Percentiles rank a stretch among this genome's conserved stretches.
phyloP scores from a whole-genome alignment of 2,888 invertebrate genomes.

The Scaptomyza cyrtandrae region DNA sequence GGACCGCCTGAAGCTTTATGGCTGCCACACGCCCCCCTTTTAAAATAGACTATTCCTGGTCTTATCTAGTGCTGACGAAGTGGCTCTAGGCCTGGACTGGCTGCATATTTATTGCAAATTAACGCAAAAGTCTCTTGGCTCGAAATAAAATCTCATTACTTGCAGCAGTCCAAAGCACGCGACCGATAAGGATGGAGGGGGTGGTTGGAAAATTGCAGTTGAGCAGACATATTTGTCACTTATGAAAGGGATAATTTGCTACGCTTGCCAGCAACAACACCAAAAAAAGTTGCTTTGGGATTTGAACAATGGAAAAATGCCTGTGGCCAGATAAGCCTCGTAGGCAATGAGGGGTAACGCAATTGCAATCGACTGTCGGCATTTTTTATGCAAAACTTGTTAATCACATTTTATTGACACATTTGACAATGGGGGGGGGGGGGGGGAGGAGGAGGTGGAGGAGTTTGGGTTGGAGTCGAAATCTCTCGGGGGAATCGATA shows the following conservation, averaged over 20 bases:
- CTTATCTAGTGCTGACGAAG: constrained; percentile 46
- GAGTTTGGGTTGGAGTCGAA: background rate
- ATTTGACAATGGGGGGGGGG: constrained; percentile 25
- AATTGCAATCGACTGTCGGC: constrained; percentile 69
- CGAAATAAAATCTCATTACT: constrained; percentile 73
- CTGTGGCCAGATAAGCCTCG: constrained; percentile 41
- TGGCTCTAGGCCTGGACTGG: constrained; percentile 32
- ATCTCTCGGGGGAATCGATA: constrained; percentile 74
- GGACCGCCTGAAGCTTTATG: constrained; percentile 31
- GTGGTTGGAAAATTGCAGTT: constrained; percentile 30
- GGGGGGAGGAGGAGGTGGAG: background rate
- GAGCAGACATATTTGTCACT: constrained; percentile 72
- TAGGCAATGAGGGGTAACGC: constrained; percentile 12
- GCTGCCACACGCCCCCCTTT: constrained; percentile 16
- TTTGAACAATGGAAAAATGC: constrained; percentile 51
- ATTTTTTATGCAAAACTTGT: constrained; percentile 78
- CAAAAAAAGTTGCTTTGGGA: constrained; percentile 33
- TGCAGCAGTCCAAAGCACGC: constrained; percentile 64
- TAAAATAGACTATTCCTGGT: background rate
- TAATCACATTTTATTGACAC: constrained; percentile 80
- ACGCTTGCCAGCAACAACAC: constrained; percentile 59
- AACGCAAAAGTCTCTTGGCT: constrained; percentile 48
- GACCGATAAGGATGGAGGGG: constrained; percentile 57
- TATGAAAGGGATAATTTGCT: constrained; percentile 78
- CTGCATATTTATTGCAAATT: constrained; percentile 78